These are phyloP conservation scores for Tinea semifulvella DNA, from an alignment of 2,888 invertebrate genomes.

Conservation along the genomic window DNA sequence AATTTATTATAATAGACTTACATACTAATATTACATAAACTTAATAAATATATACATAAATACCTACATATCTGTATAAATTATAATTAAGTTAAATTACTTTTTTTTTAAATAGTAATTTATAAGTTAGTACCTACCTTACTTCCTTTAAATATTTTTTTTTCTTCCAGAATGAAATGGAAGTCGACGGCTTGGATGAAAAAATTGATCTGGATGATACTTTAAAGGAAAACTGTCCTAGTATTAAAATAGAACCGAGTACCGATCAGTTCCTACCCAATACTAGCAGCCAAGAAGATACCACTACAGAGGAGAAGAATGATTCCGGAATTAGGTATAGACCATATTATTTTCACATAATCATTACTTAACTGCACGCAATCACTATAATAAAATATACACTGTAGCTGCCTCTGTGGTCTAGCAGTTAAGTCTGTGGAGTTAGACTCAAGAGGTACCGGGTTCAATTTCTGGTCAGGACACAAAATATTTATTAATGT, in stretches of 20 bases:
- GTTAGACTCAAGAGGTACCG: no score
- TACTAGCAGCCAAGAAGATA: constrained; percentile 47
- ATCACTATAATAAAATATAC: no score
- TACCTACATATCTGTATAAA: no score
- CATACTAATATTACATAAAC: no score
- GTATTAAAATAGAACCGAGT: constrained; percentile 50
- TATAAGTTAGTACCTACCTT: not conserved
- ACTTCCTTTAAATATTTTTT: constrained; percentile 15
- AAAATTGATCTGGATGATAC: constrained; percentile 43
- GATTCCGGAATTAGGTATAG: constrained; percentile 56
- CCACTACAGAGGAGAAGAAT: constrained; percentile 53
- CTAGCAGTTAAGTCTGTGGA: no score
- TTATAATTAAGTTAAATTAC: not conserved
- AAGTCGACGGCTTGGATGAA: constrained; percentile 40
- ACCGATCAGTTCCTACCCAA: constrained; percentile 37
- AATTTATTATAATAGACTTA: no score
- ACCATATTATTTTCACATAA: no score
- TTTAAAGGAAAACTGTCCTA: constrained; percentile 43
- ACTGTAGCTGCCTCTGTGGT: no score
- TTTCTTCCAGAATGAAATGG: constrained; percentile 30
- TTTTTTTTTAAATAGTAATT: not conserved
- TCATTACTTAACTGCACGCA: no score
- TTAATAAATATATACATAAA: no score
- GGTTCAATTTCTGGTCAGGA: no score
- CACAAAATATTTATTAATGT: no score